Evolutionary conservation across 92 coral and sea anemone species (phyloP).

Genomic region (Siderastrea siderea): DNA sequence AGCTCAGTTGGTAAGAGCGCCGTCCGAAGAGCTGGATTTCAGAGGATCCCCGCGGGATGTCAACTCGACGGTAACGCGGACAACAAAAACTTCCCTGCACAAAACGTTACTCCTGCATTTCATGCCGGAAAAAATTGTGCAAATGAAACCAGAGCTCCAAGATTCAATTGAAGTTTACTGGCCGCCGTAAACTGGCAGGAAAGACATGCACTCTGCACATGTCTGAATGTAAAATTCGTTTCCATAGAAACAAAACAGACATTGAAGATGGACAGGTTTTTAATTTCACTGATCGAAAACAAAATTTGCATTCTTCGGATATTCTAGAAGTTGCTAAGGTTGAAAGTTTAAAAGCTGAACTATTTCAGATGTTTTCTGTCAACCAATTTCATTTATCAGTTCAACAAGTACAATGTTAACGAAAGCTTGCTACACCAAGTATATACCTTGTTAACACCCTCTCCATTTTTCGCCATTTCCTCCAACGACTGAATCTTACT

Average conservation of each 20-base stretch:
- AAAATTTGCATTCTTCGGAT: neutral
- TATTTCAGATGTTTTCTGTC: neutral
- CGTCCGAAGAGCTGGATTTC: too few species aligned
- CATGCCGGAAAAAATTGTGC: too few species aligned
- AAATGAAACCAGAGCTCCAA: neutral
- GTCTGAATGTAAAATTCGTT: neutral
- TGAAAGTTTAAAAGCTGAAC: neutral
- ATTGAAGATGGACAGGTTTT: neutral
- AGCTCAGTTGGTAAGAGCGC: neutral
- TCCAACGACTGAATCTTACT: conserved; percentile 36
- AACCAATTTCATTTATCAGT: neutral
- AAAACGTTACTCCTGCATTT: too few species aligned
- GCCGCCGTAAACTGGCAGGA: neutral
- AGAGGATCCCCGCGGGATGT: too few species aligned
- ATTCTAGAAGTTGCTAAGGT: neutral
- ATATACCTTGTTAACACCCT: conserved; percentile 38
- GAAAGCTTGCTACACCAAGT: neutral
- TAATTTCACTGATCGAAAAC: neutral
- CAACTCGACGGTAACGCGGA: too few species aligned
- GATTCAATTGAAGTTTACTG: neutral
- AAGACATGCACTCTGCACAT: neutral
- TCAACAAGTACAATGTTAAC: neutral
- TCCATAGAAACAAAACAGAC: conserved; percentile 4
- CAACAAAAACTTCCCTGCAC: too few species aligned
- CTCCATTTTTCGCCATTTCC: conserved; percentile 52